Evolutionary conservation across 1,140 invertebrate genomes (phyloP), one percentile per base, ranked within the genome.

Genomic region (Pectinophora gossypiella): DNA sequence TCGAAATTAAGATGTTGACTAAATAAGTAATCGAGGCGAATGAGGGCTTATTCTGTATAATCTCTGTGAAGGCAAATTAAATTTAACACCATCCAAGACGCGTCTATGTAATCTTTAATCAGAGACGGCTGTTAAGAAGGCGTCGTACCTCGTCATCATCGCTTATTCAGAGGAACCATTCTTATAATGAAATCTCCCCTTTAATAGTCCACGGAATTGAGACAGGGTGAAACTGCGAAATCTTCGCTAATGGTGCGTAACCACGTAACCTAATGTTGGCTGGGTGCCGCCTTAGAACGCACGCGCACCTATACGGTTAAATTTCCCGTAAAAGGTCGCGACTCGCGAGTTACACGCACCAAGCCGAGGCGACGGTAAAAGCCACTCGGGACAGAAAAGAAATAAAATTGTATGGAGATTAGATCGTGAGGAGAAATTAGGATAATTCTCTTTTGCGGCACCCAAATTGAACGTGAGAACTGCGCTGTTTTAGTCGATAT

Each of bases 151-250:
- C 52, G 62, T 60, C 57, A 45, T 69, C 62, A 68, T 73, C 62
- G 72, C 64, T 76, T 72, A 74, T 70, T 76, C 64, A 59, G 54
- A 59, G 56, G 51, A 53, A 53, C 67, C 63, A 75, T 72, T 77
- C 70, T 71, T 76, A 69, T 77, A 74, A 76, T 76, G 65, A 73
- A 76, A 80, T 76, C 71, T 71, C 64, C 65, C 59, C 61, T 64
- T 63, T 77, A 76, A 74, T 72, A 73, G 67, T 68, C 65, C 61
- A 55, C 65, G 54, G 67, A 68, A 80, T 74, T 70, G 72, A 72
- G 74, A 72, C 61, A 62, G 61, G 65, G 71, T 71, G 70, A 72
- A 71, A 67, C 62, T 71, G 71, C 64, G 67, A 72, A 76, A 80
- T 77, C 64, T 72, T 56, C 51, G 57, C 66, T 77, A 78, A 78